These are phyloP conservation scores for Atta texana DNA, from an alignment of 1,140 invertebrate genomes.

Conservation along the genomic window DNA sequence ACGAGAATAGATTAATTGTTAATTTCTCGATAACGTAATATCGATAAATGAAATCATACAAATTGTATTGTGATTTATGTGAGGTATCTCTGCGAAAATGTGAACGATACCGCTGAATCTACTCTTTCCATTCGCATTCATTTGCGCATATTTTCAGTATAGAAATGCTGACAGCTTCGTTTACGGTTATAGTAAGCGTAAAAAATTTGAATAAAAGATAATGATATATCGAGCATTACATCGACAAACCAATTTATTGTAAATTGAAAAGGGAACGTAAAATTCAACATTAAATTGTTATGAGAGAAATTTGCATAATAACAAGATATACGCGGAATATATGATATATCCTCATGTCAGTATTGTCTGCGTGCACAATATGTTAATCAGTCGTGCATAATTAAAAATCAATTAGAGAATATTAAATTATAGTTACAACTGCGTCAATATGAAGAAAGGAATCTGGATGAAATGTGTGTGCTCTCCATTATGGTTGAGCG, in stretches of 20 bases:
- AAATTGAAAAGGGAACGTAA: constrained; percentile 50
- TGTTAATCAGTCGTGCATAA: constrained; percentile 26
- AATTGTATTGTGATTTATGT: constrained; percentile 32
- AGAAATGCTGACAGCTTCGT: constrained; percentile 26
- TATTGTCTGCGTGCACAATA: constrained; percentile 7
- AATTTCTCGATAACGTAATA: constrained; percentile 35
- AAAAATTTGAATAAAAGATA: constrained; percentile 45
- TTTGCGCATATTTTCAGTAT: constrained; percentile 22
- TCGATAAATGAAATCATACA: constrained; percentile 11
- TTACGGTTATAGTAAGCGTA: constrained; percentile 22
- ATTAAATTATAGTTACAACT: constrained; percentile 42
- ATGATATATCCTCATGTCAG: background rate
- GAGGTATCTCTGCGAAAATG: constrained; percentile 11
- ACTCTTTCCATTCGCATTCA: constrained; percentile 26
- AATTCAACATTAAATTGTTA: constrained; percentile 48
- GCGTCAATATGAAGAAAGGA: background rate
- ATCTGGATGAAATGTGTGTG: background rate
- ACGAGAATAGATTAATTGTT: constrained; percentile 27
- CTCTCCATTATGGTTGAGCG: background rate
- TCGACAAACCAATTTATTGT: constrained; percentile 38
- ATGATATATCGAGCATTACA: constrained; percentile 41
- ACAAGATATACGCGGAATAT: constrained; percentile 34
- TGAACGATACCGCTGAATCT: constrained; percentile 19
- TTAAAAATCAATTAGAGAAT: constrained; percentile 32
- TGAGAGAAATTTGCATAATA: constrained; percentile 55